Base-by-base conservation (phyloP, 1,140 invertebrate species). In the Diachasma alloeum region DNA sequence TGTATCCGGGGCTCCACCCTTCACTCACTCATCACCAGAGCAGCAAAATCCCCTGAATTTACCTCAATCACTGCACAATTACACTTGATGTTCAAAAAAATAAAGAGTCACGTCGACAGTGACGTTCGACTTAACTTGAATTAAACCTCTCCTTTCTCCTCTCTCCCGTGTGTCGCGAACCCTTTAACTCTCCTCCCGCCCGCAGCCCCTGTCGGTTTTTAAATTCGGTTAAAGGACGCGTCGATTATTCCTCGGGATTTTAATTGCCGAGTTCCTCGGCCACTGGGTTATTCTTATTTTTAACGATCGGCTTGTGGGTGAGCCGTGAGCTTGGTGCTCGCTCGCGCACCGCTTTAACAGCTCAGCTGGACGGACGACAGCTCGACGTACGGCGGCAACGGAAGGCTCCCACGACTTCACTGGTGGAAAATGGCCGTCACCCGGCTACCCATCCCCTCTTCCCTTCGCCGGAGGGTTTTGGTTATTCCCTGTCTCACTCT, bases 341-440 rank as follows among this genome's bases (percentile, higher is more conserved):
- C 46, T 22, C 42, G 48, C 72, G 48, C 46, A 31, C 46, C 72
- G 72, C 36, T 48, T 44, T 53, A 22, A 67, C 59, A 74, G 75
- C 78, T 79, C 78, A 78, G 77, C 83, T 83, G 81, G 79, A 77
- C 79, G 78, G 70, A 82, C 81, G 78, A 80, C 76, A 78, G 76
- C 77, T 78, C 78, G 37, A 75, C 78, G 63, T 44, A 77, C 72
- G 72, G 67, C 68, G 26, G 73, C 37, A 31, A 83, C 81, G 70
- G 80, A 78, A 76, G 72, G 78, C 80, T 81, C 80, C 44, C 78
- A 75, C 79, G 75, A 78, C n/a, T 72, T 73, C 82, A 79, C 59
- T 63, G 22, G 77, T 77, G 39, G 77, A 84, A 84, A 77, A 84
- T 84, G 83, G 83, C 83, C 80, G 68, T 68, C 31, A 31, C 76